Conservation (phyloP, 30 jellyfish, hydroid and myxozoan species). For the Turritopsis dohrnii region DNA sequence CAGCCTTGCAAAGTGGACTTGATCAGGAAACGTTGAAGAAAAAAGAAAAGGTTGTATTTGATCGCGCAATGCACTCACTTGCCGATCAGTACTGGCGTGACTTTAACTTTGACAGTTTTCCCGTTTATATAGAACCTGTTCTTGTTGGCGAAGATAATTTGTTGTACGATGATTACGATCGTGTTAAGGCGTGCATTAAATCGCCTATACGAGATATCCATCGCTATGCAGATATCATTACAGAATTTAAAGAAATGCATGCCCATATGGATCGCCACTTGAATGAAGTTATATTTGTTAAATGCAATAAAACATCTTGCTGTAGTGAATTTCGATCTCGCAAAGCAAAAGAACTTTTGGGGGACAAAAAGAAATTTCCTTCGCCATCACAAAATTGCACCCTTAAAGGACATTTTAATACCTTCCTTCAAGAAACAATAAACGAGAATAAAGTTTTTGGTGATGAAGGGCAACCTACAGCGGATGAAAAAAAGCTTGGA, state of each 20-base stretch:
- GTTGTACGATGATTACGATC: background rate
- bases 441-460: no score
- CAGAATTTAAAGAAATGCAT: background rate
- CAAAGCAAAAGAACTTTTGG: background rate
- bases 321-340: background rate
- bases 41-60: conserved; percentile 27
- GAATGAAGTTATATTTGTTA: background rate
- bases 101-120: conserved; percentile 3
- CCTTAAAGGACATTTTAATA: no score
- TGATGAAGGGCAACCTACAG: background rate
- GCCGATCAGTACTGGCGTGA: no score
- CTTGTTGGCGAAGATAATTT: background rate
- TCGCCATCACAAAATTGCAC: no score
- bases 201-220: background rate
- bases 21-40: conserved; percentile 5
- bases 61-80: conserved; percentile 34
- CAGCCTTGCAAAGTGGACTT: background rate
- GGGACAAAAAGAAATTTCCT: no score
- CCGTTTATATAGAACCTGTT: background rate
- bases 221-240: background rate
- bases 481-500: background rate
- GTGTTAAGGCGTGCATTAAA: background rate
- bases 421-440: no score
- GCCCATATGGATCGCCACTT: background rate
- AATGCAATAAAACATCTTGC: background rate